Base-by-base conservation (phyloP, 2,797 vertebrate species). In the Acomys russatus region DNA sequence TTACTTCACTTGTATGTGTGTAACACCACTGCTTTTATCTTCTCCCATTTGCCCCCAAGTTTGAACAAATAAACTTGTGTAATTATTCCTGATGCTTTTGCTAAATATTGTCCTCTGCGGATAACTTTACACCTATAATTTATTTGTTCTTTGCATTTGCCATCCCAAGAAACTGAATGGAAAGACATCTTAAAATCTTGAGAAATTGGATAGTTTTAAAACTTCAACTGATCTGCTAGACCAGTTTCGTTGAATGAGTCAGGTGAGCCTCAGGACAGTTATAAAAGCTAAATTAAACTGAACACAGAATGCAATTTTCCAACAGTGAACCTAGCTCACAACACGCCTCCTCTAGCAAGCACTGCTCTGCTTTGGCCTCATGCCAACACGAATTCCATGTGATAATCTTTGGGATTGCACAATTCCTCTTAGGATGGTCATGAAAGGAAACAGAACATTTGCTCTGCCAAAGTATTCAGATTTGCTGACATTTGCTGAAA, bases 401-500 rank as follows among this genome's bases (percentile, higher is more conserved):
- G 38, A 88, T 95, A 64, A 94, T 97, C 96, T 94, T 78, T 70
- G 84, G 94, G 71, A 70, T 80, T 79, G 70, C 95, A 93, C 80
- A 95, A 76, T 93, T 73, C 80, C 89, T 95, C 83, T 73, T 61
- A 84, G 95, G 71, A 94, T 85, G 85, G 35, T 80, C 71, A 95
- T 82, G 78, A 94, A 93, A 94, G 88, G 82, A 92, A 95, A 95
- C 94, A 85, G 91, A 96, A 88, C 88, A 88, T 86, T 92, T 80
- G 87, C 77, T 92, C 91, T 95, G 94, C 95, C 96, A 92, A 93
- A 94, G 86, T 80, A 25, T 94, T 94, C 56, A 71, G 51, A 82
- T 91, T 82, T 94, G 86, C 92, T 95, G 96, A 95, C 95, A 94
- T 88, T 63, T 87, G 92, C 88, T 95, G 91, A 96, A 95, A 96